These are phyloP conservation scores for Rhinichthys osculus DNA, from an alignment of 2,797 vertebrate genomes.

Conservation along the genomic window DNA sequence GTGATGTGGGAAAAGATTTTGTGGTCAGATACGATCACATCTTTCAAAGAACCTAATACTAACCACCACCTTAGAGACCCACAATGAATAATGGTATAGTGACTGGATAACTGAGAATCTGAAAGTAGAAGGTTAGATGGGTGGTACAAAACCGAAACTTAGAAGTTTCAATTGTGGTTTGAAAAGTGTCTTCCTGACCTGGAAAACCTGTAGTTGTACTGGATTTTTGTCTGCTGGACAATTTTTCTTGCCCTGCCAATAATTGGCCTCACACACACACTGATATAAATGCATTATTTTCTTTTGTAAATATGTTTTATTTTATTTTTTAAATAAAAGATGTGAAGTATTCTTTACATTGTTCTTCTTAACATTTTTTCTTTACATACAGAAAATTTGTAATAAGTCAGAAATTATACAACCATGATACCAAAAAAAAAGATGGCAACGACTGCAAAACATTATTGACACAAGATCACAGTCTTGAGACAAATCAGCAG, in stretches of 20 bases:
- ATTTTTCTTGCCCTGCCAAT: neutral
- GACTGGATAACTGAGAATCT: neutral
- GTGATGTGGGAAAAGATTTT: slow-evolving; percentile 1
- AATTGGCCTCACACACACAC: neutral
- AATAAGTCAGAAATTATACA: neutral
- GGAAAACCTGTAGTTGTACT: neutral
- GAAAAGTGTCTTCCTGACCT: neutral
- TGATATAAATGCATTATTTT: neutral
- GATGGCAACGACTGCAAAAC: neutral
- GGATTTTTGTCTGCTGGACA: neutral
- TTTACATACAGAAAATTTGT: neutral
- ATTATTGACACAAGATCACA: neutral
- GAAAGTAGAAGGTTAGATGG: neutral
- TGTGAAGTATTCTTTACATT: neutral
- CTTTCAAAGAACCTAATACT: neutral
- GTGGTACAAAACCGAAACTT: neutral
- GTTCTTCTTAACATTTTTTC: neutral
- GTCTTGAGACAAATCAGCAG: neutral
- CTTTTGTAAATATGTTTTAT: neutral
- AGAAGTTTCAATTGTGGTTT: neutral
- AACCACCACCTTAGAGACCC: neutral
- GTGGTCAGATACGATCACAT: neutral
- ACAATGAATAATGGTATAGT: neutral
- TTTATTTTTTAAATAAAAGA: neutral
- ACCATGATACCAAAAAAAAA: too few species aligned